Base-by-base conservation (phyloP, 2,113 vertebrate species). In the Lasiurus cinereus region DNA sequence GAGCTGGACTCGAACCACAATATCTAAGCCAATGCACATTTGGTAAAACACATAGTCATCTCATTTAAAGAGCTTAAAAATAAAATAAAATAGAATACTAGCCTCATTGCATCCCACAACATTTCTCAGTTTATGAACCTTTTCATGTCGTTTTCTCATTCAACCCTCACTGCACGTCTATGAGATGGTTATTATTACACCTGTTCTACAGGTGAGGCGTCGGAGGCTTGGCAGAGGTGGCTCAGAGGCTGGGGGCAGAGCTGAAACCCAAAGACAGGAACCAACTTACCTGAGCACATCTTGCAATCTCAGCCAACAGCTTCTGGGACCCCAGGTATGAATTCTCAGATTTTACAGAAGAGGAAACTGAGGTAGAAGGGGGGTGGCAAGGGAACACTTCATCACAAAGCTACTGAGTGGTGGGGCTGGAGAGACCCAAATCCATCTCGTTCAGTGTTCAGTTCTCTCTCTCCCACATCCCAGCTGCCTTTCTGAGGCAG, bases 161-260 rank as follows among this genome's bases (percentile, higher is more conserved):
- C n/a, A 62, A 48, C 16, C 39, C 70, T 70, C 36, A 16, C 8
- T 10, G 0, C 21, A 11, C 11, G 19, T 39, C 66, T 3, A 0
- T 4, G 22, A n/a, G 10, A 29, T 6, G 5, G 11, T 4, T 11
- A 14, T 69, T 31, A 39, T 50, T 8, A 3, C 0, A 14, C 22
- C 9, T 50, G 19, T 14, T 14, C 50, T 59, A 29, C 8, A 27
- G 54, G 54, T n/a, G n/a, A 33, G 64, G 27, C 72, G 52, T 10
- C 14, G 5, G n/a, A 10, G 66, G 22, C 36, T 39, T 62, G 24
- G 14, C 18, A 36, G 6, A 77, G 84, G 59, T 3, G 15, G 5
- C 69, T n/a, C 33, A 56, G 73, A 83, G 31, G 66, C 39, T 29
- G 9, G 2, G 59, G 15, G 74, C 24, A 56, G 50, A 54, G 11